These are phyloP conservation scores for Thelaira solivaga DNA, from an alignment of 2,888 invertebrate species.

Conservation along the genomic window DNA sequence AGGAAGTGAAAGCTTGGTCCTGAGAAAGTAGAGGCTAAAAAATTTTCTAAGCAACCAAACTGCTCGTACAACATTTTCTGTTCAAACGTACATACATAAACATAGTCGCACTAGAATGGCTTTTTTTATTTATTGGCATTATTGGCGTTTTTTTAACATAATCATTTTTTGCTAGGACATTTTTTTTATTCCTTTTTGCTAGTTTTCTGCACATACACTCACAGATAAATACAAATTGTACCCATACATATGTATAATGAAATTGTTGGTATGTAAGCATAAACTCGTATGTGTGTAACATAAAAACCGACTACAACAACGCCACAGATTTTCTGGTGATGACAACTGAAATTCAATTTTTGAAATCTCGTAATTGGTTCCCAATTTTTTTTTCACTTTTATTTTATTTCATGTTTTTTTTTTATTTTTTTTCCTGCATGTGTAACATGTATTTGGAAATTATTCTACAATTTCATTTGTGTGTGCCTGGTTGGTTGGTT, in stretches of 20 bases:
- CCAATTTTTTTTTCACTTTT: constrained; percentile 18
- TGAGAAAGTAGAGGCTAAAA: not conserved
- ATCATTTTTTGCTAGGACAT: constrained; percentile 1
- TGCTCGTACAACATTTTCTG: not conserved
- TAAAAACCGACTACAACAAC: constrained; percentile 16
- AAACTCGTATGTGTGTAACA: not conserved
- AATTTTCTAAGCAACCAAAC: not conserved
- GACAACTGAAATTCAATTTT: constrained; percentile 63
- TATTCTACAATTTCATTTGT: constrained; percentile 35
- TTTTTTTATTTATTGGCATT: constrained; percentile 25
- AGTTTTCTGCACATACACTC: constrained; percentile 5
- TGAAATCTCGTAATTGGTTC: constrained; percentile 62
- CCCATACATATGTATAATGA: not conserved
- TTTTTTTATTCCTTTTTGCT: constrained; percentile 18
- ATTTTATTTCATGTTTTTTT: not conserved
- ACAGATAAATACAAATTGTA: not conserved
- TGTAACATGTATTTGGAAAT: constrained; percentile 34
- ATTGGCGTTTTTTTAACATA: constrained; percentile 32
- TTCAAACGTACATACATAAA: too few species aligned
- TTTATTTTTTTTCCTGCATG: not conserved
- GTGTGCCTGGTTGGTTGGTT: not conserved
- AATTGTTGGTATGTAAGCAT: not conserved
- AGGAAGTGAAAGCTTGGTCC: too few species aligned
- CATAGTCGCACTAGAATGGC: too few species aligned
- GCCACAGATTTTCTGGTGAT: constrained; percentile 61